Evolutionary conservation across 2,888 invertebrate species (phyloP), one percentile per base, ranked within the genome.

Genomic region (Linnaemya tessellans): DNA sequence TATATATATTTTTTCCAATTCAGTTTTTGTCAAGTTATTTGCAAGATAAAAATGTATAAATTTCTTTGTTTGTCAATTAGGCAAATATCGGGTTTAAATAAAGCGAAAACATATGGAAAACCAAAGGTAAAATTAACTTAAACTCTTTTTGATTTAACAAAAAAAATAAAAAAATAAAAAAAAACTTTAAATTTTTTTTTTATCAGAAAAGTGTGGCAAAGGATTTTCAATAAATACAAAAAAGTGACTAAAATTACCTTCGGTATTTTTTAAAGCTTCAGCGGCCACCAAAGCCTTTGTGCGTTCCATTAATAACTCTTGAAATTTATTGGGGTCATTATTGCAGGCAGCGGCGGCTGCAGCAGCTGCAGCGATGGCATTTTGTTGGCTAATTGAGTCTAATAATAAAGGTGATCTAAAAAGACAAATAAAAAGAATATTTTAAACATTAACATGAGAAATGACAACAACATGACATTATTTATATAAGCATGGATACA

Each of bases 291-390:
- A 92, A 49, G 94, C 94, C 91, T 96, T 96, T 89, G 96, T 95
- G 90, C 96, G 95, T 92, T 97, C 97, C 92, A 97, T 93, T 70
- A 97, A 93, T 88, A 96, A 93, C 89, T 95, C 94, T 92, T 97
- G 97, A 89, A 97, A 93, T 86, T 95, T 94, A 91, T 95, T 95
- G 82, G 93, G 93, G 88, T 93, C 93, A 80, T 91, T 92, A 90
- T 89, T 93, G 86, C 93, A 94, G 84, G 93, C 93, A 80, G 94
- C 94, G 89, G 96, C 94, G 91, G 97, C 97, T 88, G 97, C 95
- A 70, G 97, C 96, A 13, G 91, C 91, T 1, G 91, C 91, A n/a
- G 91, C 91, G 35, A 91, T 89, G 56, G 93, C 93, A 84, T 93
- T 89, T 86, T 91, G 93, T 87, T 94, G 93, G 88, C 95, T 94